Percentiles rank a stretch among this genome's conserved stretches.
phyloP scores from a whole-genome alignment of 2,797 vertebrate genomes.

The Mus spretus region DNA sequence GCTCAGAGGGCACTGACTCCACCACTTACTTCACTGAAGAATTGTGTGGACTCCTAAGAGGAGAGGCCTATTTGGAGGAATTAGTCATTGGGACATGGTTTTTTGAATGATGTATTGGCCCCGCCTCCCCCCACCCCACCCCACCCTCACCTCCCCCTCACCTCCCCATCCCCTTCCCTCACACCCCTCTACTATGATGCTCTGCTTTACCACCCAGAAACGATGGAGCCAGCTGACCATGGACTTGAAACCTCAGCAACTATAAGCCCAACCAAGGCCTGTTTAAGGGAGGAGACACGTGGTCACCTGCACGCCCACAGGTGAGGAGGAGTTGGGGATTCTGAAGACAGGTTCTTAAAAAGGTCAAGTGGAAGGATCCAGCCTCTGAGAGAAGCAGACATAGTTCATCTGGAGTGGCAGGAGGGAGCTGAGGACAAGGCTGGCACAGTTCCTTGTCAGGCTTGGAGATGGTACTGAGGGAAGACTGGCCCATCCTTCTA shows the following conservation, averaged over 20 bases:
- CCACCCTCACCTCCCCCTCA: too few species aligned
- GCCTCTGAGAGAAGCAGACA: neutral
- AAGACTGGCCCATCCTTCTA: neutral
- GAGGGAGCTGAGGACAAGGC: neutral
- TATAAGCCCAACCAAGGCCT: neutral
- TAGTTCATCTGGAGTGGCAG: neutral
- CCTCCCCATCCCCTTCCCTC: neutral
- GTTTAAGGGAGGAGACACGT: neutral
- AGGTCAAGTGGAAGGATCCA: neutral
- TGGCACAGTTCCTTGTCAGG: neutral
- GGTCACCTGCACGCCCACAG: neutral
- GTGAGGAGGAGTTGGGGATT: neutral
- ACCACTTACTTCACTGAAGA: neutral
- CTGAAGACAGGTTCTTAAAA: neutral
- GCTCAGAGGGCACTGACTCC: neutral
- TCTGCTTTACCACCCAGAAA: neutral
- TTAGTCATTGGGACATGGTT: neutral
- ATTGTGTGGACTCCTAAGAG: neutral
- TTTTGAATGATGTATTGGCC: neutral
- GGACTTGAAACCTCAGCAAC: neutral
- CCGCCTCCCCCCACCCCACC: neutral
- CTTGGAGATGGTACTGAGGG: neutral
- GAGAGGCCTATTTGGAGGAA: neutral
- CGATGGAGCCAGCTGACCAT: neutral
- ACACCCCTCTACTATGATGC: neutral